Evolutionary conservation across 2,888 invertebrate genomes (phyloP).

Genomic region (Nomada goodeniana): DNA sequence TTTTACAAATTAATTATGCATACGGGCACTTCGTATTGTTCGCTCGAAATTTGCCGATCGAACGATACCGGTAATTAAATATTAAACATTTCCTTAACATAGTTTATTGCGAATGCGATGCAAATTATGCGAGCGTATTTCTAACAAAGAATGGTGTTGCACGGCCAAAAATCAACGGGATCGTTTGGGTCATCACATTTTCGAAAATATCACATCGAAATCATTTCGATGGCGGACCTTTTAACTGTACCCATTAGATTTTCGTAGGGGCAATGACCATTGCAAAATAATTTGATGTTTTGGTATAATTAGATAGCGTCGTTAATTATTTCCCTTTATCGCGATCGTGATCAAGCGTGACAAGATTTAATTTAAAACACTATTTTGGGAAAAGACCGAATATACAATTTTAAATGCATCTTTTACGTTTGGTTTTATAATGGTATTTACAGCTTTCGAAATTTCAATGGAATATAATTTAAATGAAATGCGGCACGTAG

Average conservation of each 20-base stretch:
- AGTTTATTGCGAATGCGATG: conserved; percentile 8
- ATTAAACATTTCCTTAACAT: conserved; percentile 45
- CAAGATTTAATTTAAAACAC: not conserved
- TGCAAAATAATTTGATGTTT: not conserved
- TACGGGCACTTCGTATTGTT: conserved; percentile 37
- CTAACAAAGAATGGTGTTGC: conserved; percentile 6
- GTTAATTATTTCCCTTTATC: too few species aligned
- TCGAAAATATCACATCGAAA: not conserved
- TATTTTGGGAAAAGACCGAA: not conserved
- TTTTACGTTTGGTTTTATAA: too few species aligned
- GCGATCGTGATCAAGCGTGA: too few species aligned
- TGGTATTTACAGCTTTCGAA: too few species aligned
- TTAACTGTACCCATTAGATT: too few species aligned
- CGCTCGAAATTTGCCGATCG: conserved; percentile 17
- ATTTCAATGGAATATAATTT: too few species aligned
- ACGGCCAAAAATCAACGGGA: conserved; percentile 8
- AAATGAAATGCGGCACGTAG: not conserved
- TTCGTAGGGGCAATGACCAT: not conserved
- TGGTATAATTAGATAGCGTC: too few species aligned
- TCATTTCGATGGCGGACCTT: not conserved
- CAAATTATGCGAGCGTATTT: conserved; percentile 18
- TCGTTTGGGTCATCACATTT: conserved; percentile 1
- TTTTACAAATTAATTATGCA: conserved; percentile 46
- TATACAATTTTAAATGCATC: not conserved
- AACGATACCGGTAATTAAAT: conserved; percentile 38